phyloP scores from a whole-genome alignment of 1,140 invertebrate species.

The Tetramorium simillimum region DNA sequence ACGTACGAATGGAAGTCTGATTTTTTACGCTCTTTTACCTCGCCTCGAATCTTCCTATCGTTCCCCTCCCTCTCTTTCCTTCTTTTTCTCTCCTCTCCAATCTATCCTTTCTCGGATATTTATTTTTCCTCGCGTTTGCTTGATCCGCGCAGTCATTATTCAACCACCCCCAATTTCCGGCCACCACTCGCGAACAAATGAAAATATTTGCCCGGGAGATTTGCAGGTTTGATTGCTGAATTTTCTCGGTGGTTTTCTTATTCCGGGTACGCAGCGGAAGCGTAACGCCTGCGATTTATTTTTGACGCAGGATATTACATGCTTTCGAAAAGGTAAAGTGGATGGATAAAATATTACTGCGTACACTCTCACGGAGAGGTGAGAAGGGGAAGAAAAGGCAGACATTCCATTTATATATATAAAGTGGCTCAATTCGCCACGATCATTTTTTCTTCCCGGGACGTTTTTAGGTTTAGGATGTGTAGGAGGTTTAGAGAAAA shows the following conservation, averaged over 20 bases:
- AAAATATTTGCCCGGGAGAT: slow-evolving; percentile 40
- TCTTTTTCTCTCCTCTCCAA: neutral
- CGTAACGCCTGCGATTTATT: slow-evolving; percentile 52
- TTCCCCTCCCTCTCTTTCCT: neutral
- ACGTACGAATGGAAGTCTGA: slow-evolving; percentile 21
- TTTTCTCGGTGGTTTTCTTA: slow-evolving; percentile 34
- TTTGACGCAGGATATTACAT: slow-evolving; percentile 41
- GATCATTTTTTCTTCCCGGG: slow-evolving; percentile 10
- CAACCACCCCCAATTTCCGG: slow-evolving; percentile 61
- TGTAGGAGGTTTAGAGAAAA: neutral
- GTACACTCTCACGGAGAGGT: neutral
- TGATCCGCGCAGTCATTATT: slow-evolving; percentile 64
- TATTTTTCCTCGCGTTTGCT: slow-evolving; percentile 39
- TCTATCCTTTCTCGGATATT: slow-evolving; percentile 40
- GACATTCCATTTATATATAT: slow-evolving; percentile 48
- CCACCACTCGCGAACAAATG: slow-evolving; percentile 31
- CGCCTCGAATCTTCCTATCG: slow-evolving; percentile 1
- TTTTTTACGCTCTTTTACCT: slow-evolving; percentile 43
- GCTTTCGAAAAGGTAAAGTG: slow-evolving; percentile 41
- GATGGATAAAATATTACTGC: slow-evolving; percentile 44
- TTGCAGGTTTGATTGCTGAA: slow-evolving; percentile 51
- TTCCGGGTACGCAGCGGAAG: neutral
- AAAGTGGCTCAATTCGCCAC: slow-evolving; percentile 16
- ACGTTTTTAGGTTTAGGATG: slow-evolving; percentile 25
- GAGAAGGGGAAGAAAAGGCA: neutral